phyloP scores from a whole-genome alignment of 2,797 vertebrate genomes.

The Spondyliosoma cantharus region DNA sequence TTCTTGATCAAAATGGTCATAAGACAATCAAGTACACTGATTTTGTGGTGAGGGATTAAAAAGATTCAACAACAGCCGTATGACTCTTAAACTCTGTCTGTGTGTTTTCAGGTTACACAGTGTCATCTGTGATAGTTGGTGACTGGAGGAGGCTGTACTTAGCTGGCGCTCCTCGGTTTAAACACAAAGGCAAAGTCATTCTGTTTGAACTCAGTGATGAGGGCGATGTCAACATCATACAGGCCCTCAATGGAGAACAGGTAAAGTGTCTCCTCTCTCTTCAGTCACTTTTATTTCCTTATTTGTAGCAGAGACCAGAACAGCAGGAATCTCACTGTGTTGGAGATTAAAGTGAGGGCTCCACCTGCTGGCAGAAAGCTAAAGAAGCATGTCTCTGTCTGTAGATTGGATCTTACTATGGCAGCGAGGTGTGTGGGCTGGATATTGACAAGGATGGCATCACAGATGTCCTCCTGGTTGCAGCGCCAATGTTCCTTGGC shows the following conservation, averaged over 20 bases:
- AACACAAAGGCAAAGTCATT: conserved; percentile 96
- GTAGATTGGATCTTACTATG: conserved; percentile 96
- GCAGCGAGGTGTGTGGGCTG: conserved; percentile 92
- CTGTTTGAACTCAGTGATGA: conserved; percentile 88
- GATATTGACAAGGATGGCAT: conserved; percentile 91
- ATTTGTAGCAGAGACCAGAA: conserved; percentile 1
- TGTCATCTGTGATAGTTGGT: conserved; percentile 89
- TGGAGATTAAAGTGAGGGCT: conserved; percentile 26
- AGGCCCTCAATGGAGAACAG: conserved; percentile 94
- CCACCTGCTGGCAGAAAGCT: conserved; percentile 64
- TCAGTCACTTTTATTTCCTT: conserved; percentile 1
- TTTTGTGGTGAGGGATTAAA: background rate
- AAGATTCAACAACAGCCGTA: background rate
- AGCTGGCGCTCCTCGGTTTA: conserved; percentile 94
- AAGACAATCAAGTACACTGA: background rate
- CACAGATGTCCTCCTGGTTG: conserved; percentile 92
- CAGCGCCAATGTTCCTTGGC: conserved; percentile 94
- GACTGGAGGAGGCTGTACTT: conserved; percentile 86
- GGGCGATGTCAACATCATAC: conserved; percentile 85
- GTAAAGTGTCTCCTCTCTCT: conserved; percentile 68
- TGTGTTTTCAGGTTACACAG: conserved; percentile 89
- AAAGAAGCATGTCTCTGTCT: conserved; percentile 35
- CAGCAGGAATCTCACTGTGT: background rate
- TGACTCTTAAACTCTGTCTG: background rate
- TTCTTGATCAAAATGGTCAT: background rate